phyloP scores from a whole-genome alignment of 2,888 invertebrate genomes.

The Odontocolon sp. region DNA sequence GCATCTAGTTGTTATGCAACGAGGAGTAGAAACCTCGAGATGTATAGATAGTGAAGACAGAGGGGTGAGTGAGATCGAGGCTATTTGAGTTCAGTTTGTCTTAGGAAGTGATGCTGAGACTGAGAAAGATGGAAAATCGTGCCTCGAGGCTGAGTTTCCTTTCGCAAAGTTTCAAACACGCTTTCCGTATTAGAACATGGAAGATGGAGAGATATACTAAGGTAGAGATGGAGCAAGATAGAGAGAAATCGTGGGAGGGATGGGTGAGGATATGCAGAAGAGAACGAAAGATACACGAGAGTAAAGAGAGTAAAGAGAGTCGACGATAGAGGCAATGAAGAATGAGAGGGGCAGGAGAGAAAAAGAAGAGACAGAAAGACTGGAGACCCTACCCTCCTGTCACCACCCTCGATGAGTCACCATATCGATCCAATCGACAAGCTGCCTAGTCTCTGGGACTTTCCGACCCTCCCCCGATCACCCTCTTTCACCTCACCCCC shows the following conservation, averaged over 20 bases:
- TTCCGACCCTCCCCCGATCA: constrained; percentile 41
- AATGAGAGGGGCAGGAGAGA: neutral
- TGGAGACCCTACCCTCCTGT: constrained; percentile 68
- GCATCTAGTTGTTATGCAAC: constrained; percentile 55
- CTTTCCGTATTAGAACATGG: constrained; percentile 71
- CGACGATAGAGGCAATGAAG: constrained; percentile 1
- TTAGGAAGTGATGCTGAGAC: constrained; percentile 19
- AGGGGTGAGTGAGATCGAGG: too few species aligned
- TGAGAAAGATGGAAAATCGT: constrained; percentile 54
- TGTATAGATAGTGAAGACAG: too few species aligned
- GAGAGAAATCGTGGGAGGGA: neutral
- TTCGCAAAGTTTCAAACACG: constrained; percentile 76
- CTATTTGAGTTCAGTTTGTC: constrained; percentile 1
- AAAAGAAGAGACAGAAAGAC: constrained; percentile 30
- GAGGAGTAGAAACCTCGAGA: constrained; percentile 41
- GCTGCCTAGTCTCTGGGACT: constrained; percentile 54
- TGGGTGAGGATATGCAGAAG: constrained; percentile 56
- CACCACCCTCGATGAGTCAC: constrained; percentile 79
- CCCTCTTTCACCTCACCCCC: constrained; percentile 4
- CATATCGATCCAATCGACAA: constrained; percentile 75
- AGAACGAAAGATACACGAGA: constrained; percentile 52
- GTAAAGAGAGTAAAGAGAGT: constrained; percentile 37
- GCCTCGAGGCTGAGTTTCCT: constrained; percentile 58
- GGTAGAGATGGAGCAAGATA: constrained; percentile 31
- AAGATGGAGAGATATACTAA: constrained; percentile 50